These are phyloP conservation scores for Sebastiscus tertius DNA, from an alignment of 2,797 vertebrate genomes.

Conservation along the genomic window DNA sequence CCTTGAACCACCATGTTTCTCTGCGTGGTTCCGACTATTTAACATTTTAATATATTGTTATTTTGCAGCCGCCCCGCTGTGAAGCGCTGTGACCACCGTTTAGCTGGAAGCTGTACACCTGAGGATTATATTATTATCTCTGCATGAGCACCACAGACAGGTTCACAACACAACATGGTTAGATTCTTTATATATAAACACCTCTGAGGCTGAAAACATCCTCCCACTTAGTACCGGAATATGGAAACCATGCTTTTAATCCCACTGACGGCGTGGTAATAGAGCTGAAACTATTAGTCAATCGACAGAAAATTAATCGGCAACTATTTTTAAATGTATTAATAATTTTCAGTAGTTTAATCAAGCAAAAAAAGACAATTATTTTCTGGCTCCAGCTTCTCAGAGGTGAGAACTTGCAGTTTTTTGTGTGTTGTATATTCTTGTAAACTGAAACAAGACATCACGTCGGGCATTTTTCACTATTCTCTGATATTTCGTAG, in stretches of 20 bases:
- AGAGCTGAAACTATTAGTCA: too few relatives aligned
- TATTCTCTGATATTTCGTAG: too few relatives aligned
- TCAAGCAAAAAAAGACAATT: too few relatives aligned
- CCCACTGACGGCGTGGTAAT: background rate
- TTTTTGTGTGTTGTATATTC: background rate
- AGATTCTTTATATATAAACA: background rate
- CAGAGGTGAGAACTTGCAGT: too few relatives aligned
- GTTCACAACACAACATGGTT: slow-evolving; percentile 33
- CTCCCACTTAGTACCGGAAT: background rate
- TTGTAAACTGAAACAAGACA: background rate
- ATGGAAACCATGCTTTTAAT: background rate
- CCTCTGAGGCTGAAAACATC: background rate
- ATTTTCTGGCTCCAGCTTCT: too few relatives aligned
- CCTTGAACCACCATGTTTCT: background rate
- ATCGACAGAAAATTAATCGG: too few relatives aligned
- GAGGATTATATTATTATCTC: slow-evolving; percentile 13
- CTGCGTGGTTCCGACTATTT: background rate
- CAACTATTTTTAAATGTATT: too few relatives aligned
- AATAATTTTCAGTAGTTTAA: too few relatives aligned
- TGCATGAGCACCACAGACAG: slow-evolving; percentile 15
- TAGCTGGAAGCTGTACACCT: slow-evolving; percentile 17
- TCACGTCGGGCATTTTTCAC: too few relatives aligned
- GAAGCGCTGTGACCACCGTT: background rate
- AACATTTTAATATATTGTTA: background rate
- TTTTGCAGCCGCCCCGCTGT: background rate